These are phyloP conservation scores for Smutsia gigantea DNA, from an alignment of 2,797 vertebrate species.

Conservation along the genomic window DNA sequence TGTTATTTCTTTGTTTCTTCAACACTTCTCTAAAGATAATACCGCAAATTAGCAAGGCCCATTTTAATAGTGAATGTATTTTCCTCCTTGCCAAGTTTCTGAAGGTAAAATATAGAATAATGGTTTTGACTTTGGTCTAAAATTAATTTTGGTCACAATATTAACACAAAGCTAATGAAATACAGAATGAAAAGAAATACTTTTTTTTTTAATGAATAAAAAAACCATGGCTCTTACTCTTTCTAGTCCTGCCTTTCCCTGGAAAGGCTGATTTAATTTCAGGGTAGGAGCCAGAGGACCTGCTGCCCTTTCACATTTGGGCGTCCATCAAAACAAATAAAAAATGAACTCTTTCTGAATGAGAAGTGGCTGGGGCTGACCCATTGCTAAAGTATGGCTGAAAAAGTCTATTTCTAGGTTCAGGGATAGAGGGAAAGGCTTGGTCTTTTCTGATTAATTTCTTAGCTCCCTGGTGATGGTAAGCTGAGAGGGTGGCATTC, in stretches of 20 bases:
- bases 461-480: neutral
- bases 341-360: neutral
- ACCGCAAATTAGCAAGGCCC: slow-evolving; percentile 55
- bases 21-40: slow-evolving; percentile 41
- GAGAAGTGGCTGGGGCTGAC: neutral
- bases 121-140: slow-evolving; percentile 59
- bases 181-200: slow-evolving; percentile 23
- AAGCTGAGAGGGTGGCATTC: too few species aligned
- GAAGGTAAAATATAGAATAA: slow-evolving; percentile 67
- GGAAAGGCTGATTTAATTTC: slow-evolving; percentile 37
- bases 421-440: neutral
- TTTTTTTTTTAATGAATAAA: neutral
- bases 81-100: slow-evolving; percentile 57
- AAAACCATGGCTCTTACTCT: neutral
- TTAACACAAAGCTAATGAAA: slow-evolving; percentile 67
- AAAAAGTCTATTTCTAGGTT: neutral
- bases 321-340: neutral
- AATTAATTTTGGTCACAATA: slow-evolving; percentile 68
- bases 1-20: neutral
- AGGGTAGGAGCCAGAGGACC: neutral
- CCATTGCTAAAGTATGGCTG: neutral
- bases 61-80: slow-evolving; percentile 46
- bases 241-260: neutral
- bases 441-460: neutral
- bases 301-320: neutral